Evolutionary conservation across 2,888 invertebrate genomes (phyloP).

Genomic region (Melinaea marsaeus): DNA sequence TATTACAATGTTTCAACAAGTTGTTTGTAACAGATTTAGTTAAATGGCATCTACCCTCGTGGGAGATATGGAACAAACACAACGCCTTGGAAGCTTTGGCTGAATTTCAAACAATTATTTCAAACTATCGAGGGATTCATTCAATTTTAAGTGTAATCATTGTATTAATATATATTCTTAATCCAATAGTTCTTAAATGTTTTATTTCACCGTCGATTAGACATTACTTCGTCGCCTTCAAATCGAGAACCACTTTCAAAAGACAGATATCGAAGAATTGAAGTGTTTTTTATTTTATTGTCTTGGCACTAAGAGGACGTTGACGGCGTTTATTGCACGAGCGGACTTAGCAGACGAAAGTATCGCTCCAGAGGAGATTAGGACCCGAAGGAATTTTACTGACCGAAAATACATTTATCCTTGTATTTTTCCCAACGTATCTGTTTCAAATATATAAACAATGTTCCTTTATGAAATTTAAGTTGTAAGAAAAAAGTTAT

Average conservation of each 20-base stretch:
- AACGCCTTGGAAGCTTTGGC: slow-evolving; percentile 10
- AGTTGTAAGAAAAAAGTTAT: no score
- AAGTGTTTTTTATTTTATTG: slow-evolving; percentile 69
- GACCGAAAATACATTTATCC: neutral
- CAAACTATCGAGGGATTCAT: neutral
- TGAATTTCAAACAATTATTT: neutral
- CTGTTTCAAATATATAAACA: no score
- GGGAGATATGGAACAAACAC: slow-evolving; percentile 17
- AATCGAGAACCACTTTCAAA: slow-evolving; percentile 17
- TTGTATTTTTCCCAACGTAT: no score
- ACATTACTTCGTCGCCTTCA: neutral
- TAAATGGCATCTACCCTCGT: slow-evolving; percentile 22
- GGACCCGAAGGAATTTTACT: neutral
- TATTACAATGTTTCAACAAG: slow-evolving; percentile 27
- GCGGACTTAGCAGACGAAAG: slow-evolving; percentile 37
- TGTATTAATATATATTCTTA: neutral
- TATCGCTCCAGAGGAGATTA: slow-evolving; percentile 48
- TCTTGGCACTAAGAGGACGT: slow-evolving; percentile 67
- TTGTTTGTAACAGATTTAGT: slow-evolving; percentile 22
- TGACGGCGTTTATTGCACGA: slow-evolving; percentile 66
- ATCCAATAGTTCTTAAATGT: neutral
- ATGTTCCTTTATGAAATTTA: no score
- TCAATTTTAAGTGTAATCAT: no score
- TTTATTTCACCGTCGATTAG: neutral
- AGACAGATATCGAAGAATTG: slow-evolving; percentile 17